A percentile compares a stretch with the other conserved stretches of the same genome.
Evolutionary conservation across 2,113 vertebrate species (phyloP).

Genomic region (Caranx melampygus): DNA sequence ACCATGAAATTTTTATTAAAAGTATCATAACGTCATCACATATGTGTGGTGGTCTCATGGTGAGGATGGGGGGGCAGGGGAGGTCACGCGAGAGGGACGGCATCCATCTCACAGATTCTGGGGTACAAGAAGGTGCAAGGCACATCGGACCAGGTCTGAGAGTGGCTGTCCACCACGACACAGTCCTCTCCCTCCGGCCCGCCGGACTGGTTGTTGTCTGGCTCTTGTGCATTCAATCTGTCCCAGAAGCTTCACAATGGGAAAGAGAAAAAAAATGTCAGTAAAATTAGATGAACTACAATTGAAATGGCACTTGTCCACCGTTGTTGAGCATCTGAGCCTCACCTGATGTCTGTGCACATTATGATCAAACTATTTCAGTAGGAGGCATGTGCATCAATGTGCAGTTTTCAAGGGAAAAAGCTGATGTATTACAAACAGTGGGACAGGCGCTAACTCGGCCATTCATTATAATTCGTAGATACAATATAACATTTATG

Average conservation of each 20-base stretch:
- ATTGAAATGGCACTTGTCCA: background rate
- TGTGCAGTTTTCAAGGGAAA: background rate
- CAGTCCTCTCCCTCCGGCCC: conserved; percentile 50
- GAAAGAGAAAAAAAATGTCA: background rate
- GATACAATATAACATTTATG: background rate
- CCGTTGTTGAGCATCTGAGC: background rate
- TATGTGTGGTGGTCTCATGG: background rate
- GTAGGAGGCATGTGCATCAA: background rate
- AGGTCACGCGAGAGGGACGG: background rate
- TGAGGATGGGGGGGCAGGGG: background rate
- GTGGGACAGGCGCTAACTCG: background rate
- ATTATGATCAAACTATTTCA: background rate
- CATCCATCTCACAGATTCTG: conserved; percentile 42
- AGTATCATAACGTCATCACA: background rate
- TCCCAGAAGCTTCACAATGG: conserved; percentile 36
- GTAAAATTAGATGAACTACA: background rate
- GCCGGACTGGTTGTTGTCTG: conserved; percentile 4
- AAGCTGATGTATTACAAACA: background rate
- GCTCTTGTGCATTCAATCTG: background rate
- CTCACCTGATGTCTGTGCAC: background rate
- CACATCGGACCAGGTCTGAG: conserved; percentile 2
- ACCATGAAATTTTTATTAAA: conserved; percentile 11
- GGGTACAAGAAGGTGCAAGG: conserved; percentile 33
- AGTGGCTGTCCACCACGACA: conserved; percentile 38
- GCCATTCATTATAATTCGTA: background rate